Percentiles rank a stretch among this genome's conserved stretches.
These are phyloP conservation scores for Crotalus horridus DNA, from an alignment of 2,113 vertebrate species.

Conservation along the genomic window DNA sequence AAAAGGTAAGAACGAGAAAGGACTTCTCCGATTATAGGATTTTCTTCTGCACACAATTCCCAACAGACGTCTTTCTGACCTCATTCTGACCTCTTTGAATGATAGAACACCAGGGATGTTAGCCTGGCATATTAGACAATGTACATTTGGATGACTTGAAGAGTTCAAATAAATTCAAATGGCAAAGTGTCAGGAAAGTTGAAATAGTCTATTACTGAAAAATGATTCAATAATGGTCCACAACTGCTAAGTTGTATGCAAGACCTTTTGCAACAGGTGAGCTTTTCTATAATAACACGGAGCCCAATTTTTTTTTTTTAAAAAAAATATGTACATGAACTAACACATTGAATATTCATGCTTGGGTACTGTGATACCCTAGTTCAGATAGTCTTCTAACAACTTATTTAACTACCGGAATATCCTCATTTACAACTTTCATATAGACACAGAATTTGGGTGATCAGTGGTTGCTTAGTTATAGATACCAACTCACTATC, in stretches of 20 bases:
- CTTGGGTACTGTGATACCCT: background rate
- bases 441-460: background rate
- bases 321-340: background rate
- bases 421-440: background rate
- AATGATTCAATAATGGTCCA: background rate
- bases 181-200: background rate
- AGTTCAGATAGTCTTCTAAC: background rate
- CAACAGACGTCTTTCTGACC: constrained; percentile 29
- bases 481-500: background rate
- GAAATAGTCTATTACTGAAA: constrained; percentile 1
- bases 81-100: background rate
- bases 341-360: background rate
- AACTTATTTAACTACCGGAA: background rate
- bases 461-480: background rate
- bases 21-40: constrained; percentile 26
- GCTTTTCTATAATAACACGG: background rate
- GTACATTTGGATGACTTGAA: background rate
- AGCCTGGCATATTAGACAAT: background rate
- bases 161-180: constrained; percentile 15
- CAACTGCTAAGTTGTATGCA: background rate
- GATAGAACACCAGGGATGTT: background rate
- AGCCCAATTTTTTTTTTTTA: background rate
- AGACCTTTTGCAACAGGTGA: background rate
- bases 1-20: constrained; percentile 41
- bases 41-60: constrained; percentile 24